Evolutionary conservation across 1,140 invertebrate genomes (phyloP), one percentile per base, ranked within the genome.

Genomic region (Sminthurinus signatus): DNA sequence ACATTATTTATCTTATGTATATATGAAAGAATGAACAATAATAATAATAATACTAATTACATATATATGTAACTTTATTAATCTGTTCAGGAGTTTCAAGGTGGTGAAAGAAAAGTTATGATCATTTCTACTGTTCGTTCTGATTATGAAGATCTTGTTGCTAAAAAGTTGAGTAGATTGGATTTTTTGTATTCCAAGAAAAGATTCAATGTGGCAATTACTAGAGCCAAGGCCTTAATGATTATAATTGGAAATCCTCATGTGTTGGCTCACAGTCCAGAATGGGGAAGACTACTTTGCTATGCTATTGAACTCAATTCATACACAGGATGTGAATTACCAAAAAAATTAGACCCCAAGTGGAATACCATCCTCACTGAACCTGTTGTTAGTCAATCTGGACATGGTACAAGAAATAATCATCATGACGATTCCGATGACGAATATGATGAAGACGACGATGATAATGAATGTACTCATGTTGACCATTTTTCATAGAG

Each of bases 71-170:
- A n/a, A n/a, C n/a, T n/a, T n/a, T n/a, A n/a, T n/a, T n/a, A n/a
- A n/a, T n/a, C n/a, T n/a, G n/a, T n/a, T n/a, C 94, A 98, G 81
- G 93, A 97, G 75, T 97, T 97, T 75, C 95, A 98, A 78, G 94
- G 93, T 5, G 86, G 94, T 79, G 93, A 97, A 77, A 81, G 86
- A 58, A 83, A 86, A 50, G 82, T 91, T 2, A 90, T 97, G 39
- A 83, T 97, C 1, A 79, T 98, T 44, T 91, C 90, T 2, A 88
- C 89, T 0, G 93, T 96, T 1, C 82, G 91, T 58, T 73, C 68
- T 62, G 85, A 86, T 0, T 46, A 66, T 50, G 75, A 78, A 14
- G 77, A 79, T 15, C 62, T 83, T 14, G 19, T 75, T 0, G 71
- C 72, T 1, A 31, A 48, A 17, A 72, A 78, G 1, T 87, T 90